Evolutionary conservation across 1,140 invertebrate species (phyloP), one percentile per base, ranked within the genome.

Genomic region (Drosophila malerkotliana): DNA sequence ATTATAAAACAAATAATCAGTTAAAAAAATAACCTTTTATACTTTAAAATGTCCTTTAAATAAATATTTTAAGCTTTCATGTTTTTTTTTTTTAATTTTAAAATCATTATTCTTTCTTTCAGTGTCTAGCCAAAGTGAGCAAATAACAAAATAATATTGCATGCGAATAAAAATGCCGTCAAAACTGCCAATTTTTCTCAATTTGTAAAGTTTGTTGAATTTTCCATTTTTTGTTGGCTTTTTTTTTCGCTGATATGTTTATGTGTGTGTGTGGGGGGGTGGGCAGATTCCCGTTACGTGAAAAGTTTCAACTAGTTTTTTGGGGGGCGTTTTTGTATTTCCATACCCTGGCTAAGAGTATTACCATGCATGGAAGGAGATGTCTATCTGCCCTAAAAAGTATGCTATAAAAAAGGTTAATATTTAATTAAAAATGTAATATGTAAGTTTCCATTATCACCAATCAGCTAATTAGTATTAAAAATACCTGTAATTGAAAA

Each of bases 131-230:
- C 41, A 44, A 18, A 55, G 61, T 67, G 51, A 56, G 55, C 66
- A 69, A 69, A 68, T 48, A 69, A 48, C 66, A 34, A 39, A 68
- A 69, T 69, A 68, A 56, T 69, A 69, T 57, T 68, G 66, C 66
- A 69, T 69, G 26, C 62, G 62, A 69, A 56, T 68, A 69, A 69
- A 69, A 69, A 69, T 68, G 32, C 41, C 63, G 63, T 69, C 51
- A 69, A 68, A 68, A 57, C 66, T 69, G 63, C 32, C 63, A 69
- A 69, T 68, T 57, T 69, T 64, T 69, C 63, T 69, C 63, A 69
- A 69, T 69, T 69, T 69, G 66, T 69, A 69, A 69, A 48, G 62
- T 69, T 69, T 68, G 49, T 15, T 8, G 24, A 68, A 48, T 67
- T 45, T 32, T 44, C 41, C n/a, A 45, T 34, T 37, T 37, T 54